Conservation (phyloP, 2,113 vertebrate species). For the Empidonax alnorum region DNA sequence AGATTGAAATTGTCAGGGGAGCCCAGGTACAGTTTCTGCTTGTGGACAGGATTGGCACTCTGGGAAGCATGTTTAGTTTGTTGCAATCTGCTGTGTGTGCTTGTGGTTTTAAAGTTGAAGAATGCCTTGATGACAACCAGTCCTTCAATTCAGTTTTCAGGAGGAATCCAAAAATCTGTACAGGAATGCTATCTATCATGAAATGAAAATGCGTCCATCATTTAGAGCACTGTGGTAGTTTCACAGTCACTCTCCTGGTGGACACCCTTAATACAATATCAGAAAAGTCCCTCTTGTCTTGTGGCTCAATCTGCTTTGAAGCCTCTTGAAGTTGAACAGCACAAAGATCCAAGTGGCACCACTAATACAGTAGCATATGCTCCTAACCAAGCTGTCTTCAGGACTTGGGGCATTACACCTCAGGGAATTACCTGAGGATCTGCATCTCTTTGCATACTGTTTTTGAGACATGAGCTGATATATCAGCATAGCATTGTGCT, state of each 20-base stretch:
- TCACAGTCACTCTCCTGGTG: background rate
- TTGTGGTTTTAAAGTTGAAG: conserved; percentile 20
- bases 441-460: background rate
- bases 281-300: background rate
- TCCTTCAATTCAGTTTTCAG: background rate
- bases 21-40: conserved; percentile 81
- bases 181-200: background rate
- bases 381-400: background rate
- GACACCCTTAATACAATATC: background rate
- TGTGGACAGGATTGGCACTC: background rate
- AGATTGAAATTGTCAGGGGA: conserved; percentile 86
- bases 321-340: background rate
- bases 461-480: background rate
- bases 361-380: background rate
- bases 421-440: background rate
- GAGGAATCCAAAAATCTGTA: background rate
- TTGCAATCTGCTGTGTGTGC: background rate
- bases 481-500: background rate
- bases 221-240: background rate
- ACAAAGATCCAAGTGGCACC: background rate
- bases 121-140: background rate
- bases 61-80: background rate
- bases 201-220: background rate
- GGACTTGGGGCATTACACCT: background rate
- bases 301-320: background rate